phyloP scores from a whole-genome alignment of 2,797 vertebrate genomes.

The Sibirionetta formosa region DNA sequence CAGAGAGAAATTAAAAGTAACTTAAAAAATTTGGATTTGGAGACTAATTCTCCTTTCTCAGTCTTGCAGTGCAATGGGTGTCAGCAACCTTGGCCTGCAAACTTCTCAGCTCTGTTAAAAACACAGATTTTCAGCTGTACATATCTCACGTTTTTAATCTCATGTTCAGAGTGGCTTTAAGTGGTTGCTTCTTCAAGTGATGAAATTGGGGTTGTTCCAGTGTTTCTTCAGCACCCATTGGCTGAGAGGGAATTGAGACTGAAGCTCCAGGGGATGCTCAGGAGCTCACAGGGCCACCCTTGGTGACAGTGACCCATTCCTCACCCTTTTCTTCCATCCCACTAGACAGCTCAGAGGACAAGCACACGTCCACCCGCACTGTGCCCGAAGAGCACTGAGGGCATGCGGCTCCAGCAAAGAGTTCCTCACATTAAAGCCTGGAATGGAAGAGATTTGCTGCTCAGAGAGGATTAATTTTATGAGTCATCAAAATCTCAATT shows the following conservation, averaged over 20 bases:
- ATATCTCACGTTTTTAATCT: not conserved
- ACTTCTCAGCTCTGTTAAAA: not conserved
- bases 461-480: constrained; percentile 62
- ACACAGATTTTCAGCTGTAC: not conserved
- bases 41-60: not conserved
- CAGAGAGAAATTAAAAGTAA: not conserved
- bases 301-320: not conserved
- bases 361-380: rapidly evolving
- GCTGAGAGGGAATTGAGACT: not conserved
- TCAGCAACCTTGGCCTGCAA: not conserved
- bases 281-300: no score
- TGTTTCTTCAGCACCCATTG: no score
- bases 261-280: not conserved
- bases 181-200: not conserved
- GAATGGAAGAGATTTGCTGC: constrained; percentile 37
- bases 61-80: rapidly evolving
- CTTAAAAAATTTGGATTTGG: not conserved
- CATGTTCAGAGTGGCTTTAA: rapidly evolving
- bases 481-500: constrained; percentile 71
- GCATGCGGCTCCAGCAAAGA: not conserved
- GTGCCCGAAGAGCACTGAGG: not conserved
- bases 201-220: not conserved
- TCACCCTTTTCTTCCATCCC: not conserved
- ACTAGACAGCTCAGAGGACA: no score
- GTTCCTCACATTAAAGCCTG: not conserved